A percentile compares a stretch with the other conserved stretches of the same genome.
Evolutionary conservation across 1,140 invertebrate genomes (phyloP).

Genomic region (Drusus annulatus): DNA sequence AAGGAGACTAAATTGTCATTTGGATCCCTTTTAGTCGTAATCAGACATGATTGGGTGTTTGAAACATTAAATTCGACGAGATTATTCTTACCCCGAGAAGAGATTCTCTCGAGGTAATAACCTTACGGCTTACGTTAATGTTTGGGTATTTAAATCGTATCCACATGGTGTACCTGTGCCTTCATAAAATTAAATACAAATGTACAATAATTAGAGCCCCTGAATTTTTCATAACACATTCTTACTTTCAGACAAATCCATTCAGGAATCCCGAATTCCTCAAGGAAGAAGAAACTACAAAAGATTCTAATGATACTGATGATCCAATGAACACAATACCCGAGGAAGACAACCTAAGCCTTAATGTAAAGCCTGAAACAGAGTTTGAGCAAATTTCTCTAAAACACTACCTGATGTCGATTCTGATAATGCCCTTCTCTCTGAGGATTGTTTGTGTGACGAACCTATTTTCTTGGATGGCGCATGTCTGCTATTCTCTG

Average conservation of each 20-base stretch:
- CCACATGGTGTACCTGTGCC: too few relatives aligned
- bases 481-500: conserved; percentile 95
- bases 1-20: too few relatives aligned
- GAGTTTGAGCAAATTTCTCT: conserved; percentile 71
- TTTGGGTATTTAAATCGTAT: too few relatives aligned
- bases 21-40: too few relatives aligned
- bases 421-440: conserved; percentile 90
- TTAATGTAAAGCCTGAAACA: background rate
- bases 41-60: too few relatives aligned
- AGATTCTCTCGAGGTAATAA: too few relatives aligned
- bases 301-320: background rate
- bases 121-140: too few relatives aligned
- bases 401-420: conserved; percentile 87
- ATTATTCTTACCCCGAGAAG: too few relatives aligned
- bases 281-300: conserved; percentile 20
- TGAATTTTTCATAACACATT: too few relatives aligned
- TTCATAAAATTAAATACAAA: too few relatives aligned
- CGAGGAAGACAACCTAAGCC: background rate
- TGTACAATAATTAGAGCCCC: too few relatives aligned
- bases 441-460: conserved; percentile 91
- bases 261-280: conserved; percentile 46
- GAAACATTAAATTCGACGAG: too few relatives aligned
- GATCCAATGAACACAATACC: background rate
- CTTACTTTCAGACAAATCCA: conserved; percentile 48
- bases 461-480: conserved; percentile 98